A percentile compares a stretch with the other conserved stretches of the same genome.
These are phyloP conservation scores for Philhelius pedissequus DNA, from an alignment of 2,888 invertebrate genomes.

Conservation along the genomic window DNA sequence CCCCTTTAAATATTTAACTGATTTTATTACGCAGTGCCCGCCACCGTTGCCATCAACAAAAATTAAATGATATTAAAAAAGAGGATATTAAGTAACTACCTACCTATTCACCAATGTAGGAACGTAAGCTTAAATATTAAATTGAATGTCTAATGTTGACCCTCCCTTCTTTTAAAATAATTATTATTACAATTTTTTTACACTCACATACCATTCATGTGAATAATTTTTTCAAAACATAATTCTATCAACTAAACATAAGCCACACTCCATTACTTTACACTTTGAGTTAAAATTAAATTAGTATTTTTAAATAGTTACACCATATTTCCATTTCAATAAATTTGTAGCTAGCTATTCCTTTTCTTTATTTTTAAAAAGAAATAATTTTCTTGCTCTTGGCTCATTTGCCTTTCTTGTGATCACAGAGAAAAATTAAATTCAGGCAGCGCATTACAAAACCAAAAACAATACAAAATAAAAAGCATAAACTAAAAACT, in stretches of 20 bases:
- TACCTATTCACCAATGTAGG: no score
- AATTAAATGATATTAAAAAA: background rate
- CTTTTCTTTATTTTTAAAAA: constrained; percentile 14
- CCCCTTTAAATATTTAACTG: no score
- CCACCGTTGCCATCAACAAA: background rate
- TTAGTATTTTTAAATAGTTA: constrained; percentile 46
- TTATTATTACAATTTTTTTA: background rate
- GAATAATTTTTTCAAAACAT: background rate
- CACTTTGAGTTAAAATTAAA: constrained; percentile 36
- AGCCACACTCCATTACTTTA: constrained; percentile 13
- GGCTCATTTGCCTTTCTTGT: background rate
- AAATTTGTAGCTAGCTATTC: constrained; percentile 13
- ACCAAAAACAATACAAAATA: background rate
- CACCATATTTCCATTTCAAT: constrained; percentile 35
- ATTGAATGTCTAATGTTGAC: background rate
- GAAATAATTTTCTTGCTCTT: background rate
- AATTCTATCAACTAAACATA: background rate
- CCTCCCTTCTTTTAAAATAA: background rate
- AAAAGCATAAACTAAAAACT: constrained; percentile 23
- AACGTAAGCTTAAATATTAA: background rate
- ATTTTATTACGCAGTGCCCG: no score
- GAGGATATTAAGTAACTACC: background rate
- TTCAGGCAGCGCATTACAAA: constrained; percentile 50
- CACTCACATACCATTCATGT: background rate
- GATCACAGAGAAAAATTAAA: constrained; percentile 25